These are phyloP conservation scores for Anolis apletophallus DNA, from an alignment of 2,797 vertebrate genomes.

Conservation along the genomic window DNA sequence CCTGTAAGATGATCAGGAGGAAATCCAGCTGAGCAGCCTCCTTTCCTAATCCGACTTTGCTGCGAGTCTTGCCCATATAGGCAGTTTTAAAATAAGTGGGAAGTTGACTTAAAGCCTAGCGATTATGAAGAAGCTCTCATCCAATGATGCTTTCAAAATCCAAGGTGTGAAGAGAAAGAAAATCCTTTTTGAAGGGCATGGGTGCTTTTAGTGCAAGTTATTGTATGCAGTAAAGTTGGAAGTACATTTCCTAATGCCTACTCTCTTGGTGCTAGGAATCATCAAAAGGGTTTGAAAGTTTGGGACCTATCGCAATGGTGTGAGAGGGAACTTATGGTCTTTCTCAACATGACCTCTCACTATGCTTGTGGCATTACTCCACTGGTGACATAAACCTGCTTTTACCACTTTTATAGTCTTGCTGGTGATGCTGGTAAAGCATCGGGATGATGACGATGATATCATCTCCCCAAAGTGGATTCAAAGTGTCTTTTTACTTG, in stretches of 20 bases:
- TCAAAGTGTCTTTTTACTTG: too few species aligned
- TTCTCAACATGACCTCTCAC: too few species aligned
- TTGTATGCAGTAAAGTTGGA: conserved; percentile 20
- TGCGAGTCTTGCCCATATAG: conserved; percentile 26
- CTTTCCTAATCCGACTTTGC: conserved; percentile 33
- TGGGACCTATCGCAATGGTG: not conserved
- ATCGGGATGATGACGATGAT: too few species aligned
- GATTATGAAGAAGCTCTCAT: conserved; percentile 20
- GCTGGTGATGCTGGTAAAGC: not conserved
- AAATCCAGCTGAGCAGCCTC: conserved; percentile 51
- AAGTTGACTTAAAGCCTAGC: conserved; percentile 38
- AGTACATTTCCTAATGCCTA: conserved; percentile 51
- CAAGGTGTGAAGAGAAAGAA: conserved; percentile 46
- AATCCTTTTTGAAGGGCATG: conserved; percentile 57
- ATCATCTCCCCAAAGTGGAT: too few species aligned
- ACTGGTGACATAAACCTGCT: not conserved
- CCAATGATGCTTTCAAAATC: conserved; percentile 46
- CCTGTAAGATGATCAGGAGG: conserved; percentile 42
- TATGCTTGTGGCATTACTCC: not conserved
- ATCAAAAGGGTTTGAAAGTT: not conserved
- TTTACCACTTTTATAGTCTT: not conserved
- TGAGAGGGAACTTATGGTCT: not conserved
- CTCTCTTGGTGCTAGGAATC: conserved; percentile 16
- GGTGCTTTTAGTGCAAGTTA: conserved; percentile 50
- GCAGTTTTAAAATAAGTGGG: conserved; percentile 50